Conservation (phyloP, 1,140 invertebrate genomes). For the Popillia japonica region DNA sequence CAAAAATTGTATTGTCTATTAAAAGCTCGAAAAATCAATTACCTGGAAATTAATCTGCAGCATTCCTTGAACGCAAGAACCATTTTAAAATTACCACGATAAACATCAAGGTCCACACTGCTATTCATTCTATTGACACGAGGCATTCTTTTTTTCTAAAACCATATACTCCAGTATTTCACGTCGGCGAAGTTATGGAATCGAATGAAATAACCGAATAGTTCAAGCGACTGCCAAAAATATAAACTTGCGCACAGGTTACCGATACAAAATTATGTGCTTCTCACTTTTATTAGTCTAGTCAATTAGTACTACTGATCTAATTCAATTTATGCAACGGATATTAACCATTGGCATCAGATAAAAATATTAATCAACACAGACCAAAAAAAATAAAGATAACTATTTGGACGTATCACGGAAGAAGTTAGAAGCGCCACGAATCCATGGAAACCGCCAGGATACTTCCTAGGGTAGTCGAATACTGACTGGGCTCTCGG, state of each 20-base stretch:
- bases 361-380: neutral
- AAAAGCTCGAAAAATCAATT: neutral
- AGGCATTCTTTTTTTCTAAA: neutral
- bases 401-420: neutral
- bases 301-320: neutral
- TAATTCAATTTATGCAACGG: neutral
- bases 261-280: neutral
- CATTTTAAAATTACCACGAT: conserved; percentile 29
- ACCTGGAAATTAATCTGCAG: conserved; percentile 23
- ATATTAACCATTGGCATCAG: neutral
- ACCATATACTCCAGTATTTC: neutral
- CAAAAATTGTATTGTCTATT: neutral
- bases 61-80: conserved; percentile 24
- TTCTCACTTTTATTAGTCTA: neutral
- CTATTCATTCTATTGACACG: neutral
- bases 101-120: conserved; percentile 7
- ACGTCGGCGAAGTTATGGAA: neutral
- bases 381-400: neutral
- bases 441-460: neutral
- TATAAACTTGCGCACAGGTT: neutral
- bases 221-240: neutral
- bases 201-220: neutral
- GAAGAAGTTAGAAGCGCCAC: neutral
- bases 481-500: conserved; percentile 1
- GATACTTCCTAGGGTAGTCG: conserved; percentile 18